Evolutionary conservation across 1,140 invertebrate genomes (phyloP), one percentile per base, ranked within the genome.

Genomic region (Argopecten irradians): DNA sequence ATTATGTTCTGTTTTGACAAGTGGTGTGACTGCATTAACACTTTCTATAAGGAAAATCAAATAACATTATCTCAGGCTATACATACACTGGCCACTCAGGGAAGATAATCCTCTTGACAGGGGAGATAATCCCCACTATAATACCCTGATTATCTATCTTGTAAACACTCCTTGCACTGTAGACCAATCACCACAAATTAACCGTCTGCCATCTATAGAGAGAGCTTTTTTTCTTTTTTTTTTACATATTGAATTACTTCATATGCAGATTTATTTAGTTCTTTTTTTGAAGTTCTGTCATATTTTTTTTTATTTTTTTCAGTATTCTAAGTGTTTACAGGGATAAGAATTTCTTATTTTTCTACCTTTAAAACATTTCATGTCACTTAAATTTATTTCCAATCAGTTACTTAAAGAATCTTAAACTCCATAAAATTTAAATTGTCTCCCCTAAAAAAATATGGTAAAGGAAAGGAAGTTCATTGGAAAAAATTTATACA

Each of bases 41-140:
- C 55, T 71, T 71, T 71, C 55, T 16, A 28, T 71, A 7, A 5
- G 28, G 55, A 71, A 71, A 22, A 71, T 71, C 55, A 71, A 71
- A 71, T 71, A 28, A n/a, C 8, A 71, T n/a, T 71, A 28, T n/a
- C 55, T 71, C 2, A 28, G 5, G 8, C 55, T 71, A 71, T 28
- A 71, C 55, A 71, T 11, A 71, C 55, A 71, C n/a, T n/a, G 22
- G 1, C 55, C 55, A 71, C 55, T 71, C 55, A 71, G 55, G 55
- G 55, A n/a, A n/a, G 55, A 71, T 71, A 71, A 71, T 71, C 55
- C 55, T 71, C 55, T 71, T 71, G 8, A 71, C 55, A 71, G 55
- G 55, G 55, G 55, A n/a, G 55, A 71, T 71, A 71, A 71, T 71
- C 55, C 55, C 55, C n/a, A 8, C n/a, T 28, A n/a, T 71, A 71